phyloP scores from a whole-genome alignment of 2,797 vertebrate genomes.

The Martes flavigula region DNA sequence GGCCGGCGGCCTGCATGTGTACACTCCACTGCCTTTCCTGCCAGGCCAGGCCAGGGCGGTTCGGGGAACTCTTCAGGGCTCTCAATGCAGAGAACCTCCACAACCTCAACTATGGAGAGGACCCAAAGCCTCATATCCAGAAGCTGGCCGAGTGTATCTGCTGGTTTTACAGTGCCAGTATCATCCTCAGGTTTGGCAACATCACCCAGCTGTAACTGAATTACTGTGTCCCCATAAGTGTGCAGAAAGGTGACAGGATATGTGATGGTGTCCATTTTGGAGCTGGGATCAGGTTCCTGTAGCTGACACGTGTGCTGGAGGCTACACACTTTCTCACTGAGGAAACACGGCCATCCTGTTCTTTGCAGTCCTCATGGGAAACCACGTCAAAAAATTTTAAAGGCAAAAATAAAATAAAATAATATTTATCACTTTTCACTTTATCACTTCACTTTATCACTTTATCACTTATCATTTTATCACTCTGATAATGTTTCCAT shows the following conservation, averaged over 20 bases:
- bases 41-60: slow-evolving; percentile 93
- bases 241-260: slow-evolving; percentile 97
- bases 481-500: neutral
- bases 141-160: slow-evolving; percentile 94
- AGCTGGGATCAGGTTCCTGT: slow-evolving; percentile 94
- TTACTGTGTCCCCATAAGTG: slow-evolving; percentile 98
- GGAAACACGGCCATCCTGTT: slow-evolving; percentile 12
- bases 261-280: slow-evolving; percentile 97
- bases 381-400: slow-evolving; percentile 70
- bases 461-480: too few relatives aligned
- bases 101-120: slow-evolving; percentile 97
- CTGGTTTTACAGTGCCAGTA: slow-evolving; percentile 95
- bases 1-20: slow-evolving; percentile 95
- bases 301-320: slow-evolving; percentile 54
- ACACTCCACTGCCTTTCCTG: slow-evolving; percentile 96
- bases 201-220: slow-evolving; percentile 97
- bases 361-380: slow-evolving; percentile 50
- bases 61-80: slow-evolving; percentile 97
- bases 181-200: slow-evolving; percentile 96
- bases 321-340: neutral
- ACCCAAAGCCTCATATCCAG: slow-evolving; percentile 89
- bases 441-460: too few relatives aligned
- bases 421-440: too few relatives aligned
- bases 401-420: neutral
- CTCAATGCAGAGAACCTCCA: slow-evolving; percentile 98